Conservation (phyloP, 2,888 invertebrate species). For the Trachelus troglodyta region DNA sequence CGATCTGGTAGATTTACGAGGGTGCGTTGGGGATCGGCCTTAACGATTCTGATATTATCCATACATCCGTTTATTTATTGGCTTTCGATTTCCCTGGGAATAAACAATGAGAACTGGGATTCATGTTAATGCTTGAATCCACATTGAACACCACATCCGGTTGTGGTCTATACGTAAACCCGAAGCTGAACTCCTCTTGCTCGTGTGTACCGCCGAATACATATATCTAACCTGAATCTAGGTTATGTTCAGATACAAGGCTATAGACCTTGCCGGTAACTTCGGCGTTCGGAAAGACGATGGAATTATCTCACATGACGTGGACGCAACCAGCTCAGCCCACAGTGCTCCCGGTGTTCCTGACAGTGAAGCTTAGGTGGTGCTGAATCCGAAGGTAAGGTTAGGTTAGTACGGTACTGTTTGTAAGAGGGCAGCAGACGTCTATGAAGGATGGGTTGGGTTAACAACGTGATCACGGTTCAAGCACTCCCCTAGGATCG, state of each 20-base stretch:
- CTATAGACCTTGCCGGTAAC: neutral
- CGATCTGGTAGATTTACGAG: neutral
- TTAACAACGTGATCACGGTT: slow-evolving; percentile 55
- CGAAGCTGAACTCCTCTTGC: neutral
- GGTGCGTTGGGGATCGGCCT: neutral
- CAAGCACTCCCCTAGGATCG: slow-evolving; percentile 53
- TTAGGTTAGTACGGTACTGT: neutral
- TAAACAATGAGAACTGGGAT: neutral
- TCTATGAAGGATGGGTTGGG: slow-evolving; percentile 29
- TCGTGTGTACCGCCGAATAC: neutral
- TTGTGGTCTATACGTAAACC: neutral
- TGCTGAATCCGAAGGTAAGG: neutral
- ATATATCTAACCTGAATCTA: neutral
- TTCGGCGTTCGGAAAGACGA: neutral
- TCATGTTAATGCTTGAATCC: neutral
- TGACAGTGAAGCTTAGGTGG: neutral
- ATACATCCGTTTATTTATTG: neutral
- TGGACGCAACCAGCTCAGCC: neutral
- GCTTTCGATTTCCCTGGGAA: neutral
- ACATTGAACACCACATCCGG: neutral
- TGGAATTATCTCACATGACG: neutral
- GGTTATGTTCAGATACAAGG: neutral
- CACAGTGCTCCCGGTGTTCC: neutral
- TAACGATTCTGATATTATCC: neutral
- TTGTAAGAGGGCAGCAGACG: neutral